phyloP scores from a whole-genome alignment of 2,888 invertebrate species.

The Clepsis dumicolana region DNA sequence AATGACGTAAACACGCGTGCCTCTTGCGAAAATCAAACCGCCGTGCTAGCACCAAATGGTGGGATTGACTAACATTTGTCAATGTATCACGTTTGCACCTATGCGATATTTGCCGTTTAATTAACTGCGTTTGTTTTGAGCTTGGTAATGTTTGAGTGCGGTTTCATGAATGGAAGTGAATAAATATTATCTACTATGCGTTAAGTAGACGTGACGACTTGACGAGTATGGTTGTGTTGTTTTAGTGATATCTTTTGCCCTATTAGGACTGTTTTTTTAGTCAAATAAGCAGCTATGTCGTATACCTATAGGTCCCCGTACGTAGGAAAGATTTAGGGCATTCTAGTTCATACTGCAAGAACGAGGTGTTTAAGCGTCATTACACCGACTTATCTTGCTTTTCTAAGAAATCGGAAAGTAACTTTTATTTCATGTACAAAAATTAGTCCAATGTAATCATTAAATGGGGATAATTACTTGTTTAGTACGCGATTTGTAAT shows the following conservation, averaged over 20 bases:
- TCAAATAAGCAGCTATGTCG: not conserved
- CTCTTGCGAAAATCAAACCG: conserved; percentile 31
- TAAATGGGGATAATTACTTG: conserved; percentile 4
- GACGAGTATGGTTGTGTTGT: not conserved
- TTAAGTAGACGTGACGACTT: not conserved
- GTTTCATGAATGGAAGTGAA: conserved; percentile 26
- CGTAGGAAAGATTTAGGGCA: too few species aligned
- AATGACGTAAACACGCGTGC: conserved; percentile 18
- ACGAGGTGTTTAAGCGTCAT: too few species aligned
- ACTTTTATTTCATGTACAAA: not conserved
- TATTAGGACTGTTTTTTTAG: not conserved
- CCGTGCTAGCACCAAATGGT: conserved; percentile 24
- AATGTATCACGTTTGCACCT: conserved; percentile 24
- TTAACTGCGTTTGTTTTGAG: conserved; percentile 35
- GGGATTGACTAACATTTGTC: conserved; percentile 41
- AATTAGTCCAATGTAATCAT: not conserved
- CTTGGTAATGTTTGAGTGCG: conserved; percentile 30
- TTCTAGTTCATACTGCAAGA: too few species aligned
- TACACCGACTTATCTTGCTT: too few species aligned
- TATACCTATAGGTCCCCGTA: too few species aligned
- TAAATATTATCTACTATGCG: conserved; percentile 2
- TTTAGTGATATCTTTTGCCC: not conserved
- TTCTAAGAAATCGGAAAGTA: not conserved
- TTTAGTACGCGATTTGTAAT: not conserved
- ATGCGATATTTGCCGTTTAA: conserved; percentile 31